Evolutionary conservation across 2,888 invertebrate genomes (phyloP).

Genomic region (Stratiomys singularior): DNA sequence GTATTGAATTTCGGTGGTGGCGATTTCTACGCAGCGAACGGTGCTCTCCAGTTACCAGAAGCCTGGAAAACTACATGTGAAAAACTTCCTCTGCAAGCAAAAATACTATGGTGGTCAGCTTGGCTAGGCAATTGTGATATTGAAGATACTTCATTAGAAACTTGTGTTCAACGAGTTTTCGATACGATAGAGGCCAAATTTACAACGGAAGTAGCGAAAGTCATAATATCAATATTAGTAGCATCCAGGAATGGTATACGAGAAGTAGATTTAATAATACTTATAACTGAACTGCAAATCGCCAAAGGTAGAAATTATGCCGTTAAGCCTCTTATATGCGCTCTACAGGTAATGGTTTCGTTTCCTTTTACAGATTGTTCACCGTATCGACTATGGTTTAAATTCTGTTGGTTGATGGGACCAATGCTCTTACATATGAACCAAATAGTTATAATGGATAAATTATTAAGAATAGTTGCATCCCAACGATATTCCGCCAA

Average conservation of each 20-base stretch:
- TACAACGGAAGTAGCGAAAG: conserved; percentile 73
- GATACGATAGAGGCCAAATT: conserved; percentile 76
- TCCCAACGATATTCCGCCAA: conserved; percentile 58
- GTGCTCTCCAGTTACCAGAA: conserved; percentile 61
- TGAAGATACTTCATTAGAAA: conserved; percentile 68
- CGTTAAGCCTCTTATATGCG: neutral
- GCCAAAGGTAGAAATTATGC: conserved; percentile 30
- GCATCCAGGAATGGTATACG: conserved; percentile 82
- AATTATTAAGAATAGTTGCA: conserved; percentile 60
- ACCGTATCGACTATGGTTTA: conserved; percentile 61
- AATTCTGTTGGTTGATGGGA: conserved; percentile 66
- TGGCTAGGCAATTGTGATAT: conserved; percentile 71
- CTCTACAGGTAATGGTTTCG: neutral
- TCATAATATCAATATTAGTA: conserved; percentile 77
- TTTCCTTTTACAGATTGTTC: conserved; percentile 45
- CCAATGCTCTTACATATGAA: conserved; percentile 63
- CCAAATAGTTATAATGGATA: conserved; percentile 63
- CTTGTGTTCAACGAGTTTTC: conserved; percentile 72
- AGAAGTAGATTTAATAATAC: conserved; percentile 81
- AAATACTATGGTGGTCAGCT: conserved; percentile 72
- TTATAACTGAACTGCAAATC: conserved; percentile 52
- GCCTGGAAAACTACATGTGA: conserved; percentile 60
- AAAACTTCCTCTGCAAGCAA: conserved; percentile 63
- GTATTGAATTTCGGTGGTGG: conserved; percentile 62
- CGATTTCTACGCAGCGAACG: conserved; percentile 63